A percentile compares a stretch with the other conserved stretches of the same genome.
These are phyloP conservation scores for Monoplex corrugatus DNA, from an alignment of 2,888 invertebrate species.

Conservation along the genomic window DNA sequence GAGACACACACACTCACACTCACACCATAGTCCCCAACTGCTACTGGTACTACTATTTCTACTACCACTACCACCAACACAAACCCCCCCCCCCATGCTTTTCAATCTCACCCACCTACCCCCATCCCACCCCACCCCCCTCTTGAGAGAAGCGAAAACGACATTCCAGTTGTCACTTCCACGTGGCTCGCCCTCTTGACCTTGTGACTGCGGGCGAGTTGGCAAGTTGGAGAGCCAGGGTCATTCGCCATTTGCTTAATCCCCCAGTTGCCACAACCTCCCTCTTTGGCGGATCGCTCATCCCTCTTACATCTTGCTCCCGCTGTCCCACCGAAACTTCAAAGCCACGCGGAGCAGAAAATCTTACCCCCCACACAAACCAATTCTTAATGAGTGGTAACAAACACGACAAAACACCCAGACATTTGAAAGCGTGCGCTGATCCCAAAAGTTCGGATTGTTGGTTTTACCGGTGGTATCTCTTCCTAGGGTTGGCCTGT, in stretches of 20 bases:
- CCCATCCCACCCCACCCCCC: neutral
- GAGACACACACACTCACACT: neutral
- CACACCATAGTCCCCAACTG: neutral
- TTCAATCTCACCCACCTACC: neutral
- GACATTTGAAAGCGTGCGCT: neutral
- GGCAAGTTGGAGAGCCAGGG: neutral
- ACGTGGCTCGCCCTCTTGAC: neutral
- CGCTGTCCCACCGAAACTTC: too few relatives aligned
- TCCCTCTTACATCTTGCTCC: neutral
- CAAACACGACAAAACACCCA: slow-evolving; percentile 3
- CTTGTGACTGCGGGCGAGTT: neutral
- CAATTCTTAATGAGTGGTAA: neutral
- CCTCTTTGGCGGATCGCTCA: neutral
- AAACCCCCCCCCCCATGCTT: too few relatives aligned
- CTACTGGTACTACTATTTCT: neutral
- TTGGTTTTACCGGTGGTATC: neutral
- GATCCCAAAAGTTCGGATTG: neutral
- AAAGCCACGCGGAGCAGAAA: neutral
- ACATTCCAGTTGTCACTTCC: neutral
- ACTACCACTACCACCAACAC: too few relatives aligned
- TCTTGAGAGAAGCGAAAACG: neutral
- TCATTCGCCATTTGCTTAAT: slow-evolving; percentile 14
- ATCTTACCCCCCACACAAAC: neutral
- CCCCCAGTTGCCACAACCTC: neutral
- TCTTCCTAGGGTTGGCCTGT: neutral